Base-by-base conservation (phyloP, 2,797 vertebrate species). In the Corythornis leucogaster region DNA sequence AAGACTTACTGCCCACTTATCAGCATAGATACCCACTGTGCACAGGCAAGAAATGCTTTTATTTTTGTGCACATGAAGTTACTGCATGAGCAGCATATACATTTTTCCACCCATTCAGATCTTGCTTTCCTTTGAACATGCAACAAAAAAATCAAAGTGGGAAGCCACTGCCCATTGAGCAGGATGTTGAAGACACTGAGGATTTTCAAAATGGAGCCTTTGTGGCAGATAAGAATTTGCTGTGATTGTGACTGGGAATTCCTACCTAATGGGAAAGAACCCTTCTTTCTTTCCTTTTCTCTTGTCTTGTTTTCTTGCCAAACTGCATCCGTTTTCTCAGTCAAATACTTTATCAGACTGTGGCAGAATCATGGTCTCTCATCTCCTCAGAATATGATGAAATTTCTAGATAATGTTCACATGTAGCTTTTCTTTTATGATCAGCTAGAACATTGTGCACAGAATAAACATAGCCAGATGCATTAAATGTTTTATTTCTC, bases 391-490 rank as follows among this genome's bases (percentile, higher is more conserved):
- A 93, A 85, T 83, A 78, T 62, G 73, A 92, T 69, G 82, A 87
- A 83, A 76, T 85, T 95, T 80, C 93, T 85, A 94, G 90, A 92
- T 90, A 92, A 94, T 76, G 86, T 93, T 94, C 81, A 87, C 79
- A 89, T 1, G 8, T 92, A 96, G 84, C 54, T 93, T 80, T 93
- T 78, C 87, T 94, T 96, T 96, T 95, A 94, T 73, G 66, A 92
- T 87, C 76, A 85, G 53, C 63, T 92, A 93, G 78, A 94, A 93
- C 55, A 90, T 10, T 85, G 85, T 77, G 85, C 93, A 61, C 73
- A 94, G 84, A 92, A 92, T 94, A 94, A 94, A 96, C 94, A 92
- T 14, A 92, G 88, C 95, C 94, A 96, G 94, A 92, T 80, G 88
- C 84, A 94, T 92, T 93, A 92, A 69, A 73, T 80, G 89, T 76